phyloP scores from a whole-genome alignment of 2,797 vertebrate genomes.

The Acanthurus lineatus region DNA sequence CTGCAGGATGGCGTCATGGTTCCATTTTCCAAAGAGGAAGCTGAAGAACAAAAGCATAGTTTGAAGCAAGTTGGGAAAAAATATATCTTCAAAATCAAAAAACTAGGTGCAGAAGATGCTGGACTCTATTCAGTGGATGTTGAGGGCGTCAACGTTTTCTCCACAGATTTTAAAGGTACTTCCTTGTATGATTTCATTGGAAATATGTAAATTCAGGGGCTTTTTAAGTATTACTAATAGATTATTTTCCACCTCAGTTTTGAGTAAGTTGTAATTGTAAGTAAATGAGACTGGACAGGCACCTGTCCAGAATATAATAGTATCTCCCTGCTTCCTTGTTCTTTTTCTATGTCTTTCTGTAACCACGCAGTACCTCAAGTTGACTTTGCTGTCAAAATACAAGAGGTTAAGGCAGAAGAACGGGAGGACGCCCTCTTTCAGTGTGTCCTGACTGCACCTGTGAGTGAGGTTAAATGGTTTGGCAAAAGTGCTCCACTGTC shows the following conservation, averaged over 20 bases:
- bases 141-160: slow-evolving; percentile 90
- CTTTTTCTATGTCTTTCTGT: slow-evolving; percentile 31
- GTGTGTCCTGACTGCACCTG: slow-evolving; percentile 85
- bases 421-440: slow-evolving; percentile 86
- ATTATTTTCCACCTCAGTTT: no score
- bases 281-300: background rate
- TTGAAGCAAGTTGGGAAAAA: slow-evolving; percentile 89
- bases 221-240: background rate
- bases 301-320: background rate
- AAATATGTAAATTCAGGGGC: background rate
- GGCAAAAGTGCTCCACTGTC: slow-evolving; percentile 82
- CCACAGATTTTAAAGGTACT: slow-evolving; percentile 89
- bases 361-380: slow-evolving; percentile 74
- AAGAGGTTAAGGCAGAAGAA: slow-evolving; percentile 86
- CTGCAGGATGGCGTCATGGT: slow-evolving; percentile 89
- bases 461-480: slow-evolving; percentile 85
- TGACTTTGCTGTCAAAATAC: slow-evolving; percentile 87
- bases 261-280: no score
- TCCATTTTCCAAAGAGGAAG: slow-evolving; percentile 76
- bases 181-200: background rate
- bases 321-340: background rate
- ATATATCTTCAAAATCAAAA: slow-evolving; percentile 86
- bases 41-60: slow-evolving; percentile 79
- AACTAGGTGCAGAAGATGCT: slow-evolving; percentile 87
- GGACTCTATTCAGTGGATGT: slow-evolving; percentile 92